Conservation (phyloP, 2,797 vertebrate genomes). For the Pachyuromys duprasi region DNA sequence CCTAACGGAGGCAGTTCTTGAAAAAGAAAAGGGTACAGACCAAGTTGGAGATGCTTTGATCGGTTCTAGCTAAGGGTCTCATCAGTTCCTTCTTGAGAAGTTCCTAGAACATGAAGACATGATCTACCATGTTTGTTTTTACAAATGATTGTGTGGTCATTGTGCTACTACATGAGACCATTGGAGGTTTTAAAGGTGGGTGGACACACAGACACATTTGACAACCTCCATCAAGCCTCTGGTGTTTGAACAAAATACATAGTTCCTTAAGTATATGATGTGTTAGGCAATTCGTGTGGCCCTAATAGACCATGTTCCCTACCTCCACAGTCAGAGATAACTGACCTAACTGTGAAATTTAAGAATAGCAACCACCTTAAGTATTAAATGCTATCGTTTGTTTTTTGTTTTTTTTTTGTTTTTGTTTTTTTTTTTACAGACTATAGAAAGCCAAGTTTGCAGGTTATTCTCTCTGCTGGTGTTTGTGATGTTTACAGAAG, state of each 20-base stretch:
- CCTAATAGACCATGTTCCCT: not conserved
- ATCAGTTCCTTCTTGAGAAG: not conserved
- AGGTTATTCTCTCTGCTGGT: not conserved
- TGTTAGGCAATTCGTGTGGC: not conserved
- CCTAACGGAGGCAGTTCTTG: not conserved
- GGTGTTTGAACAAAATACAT: not conserved
- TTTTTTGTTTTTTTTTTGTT: too few relatives aligned
- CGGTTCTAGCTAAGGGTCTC: slow-evolving; percentile 13
- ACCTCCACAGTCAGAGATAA: slow-evolving; percentile 24
- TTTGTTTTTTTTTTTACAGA: not conserved
- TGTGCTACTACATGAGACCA: slow-evolving; percentile 5
- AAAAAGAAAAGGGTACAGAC: not conserved
- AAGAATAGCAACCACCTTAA: slow-evolving; percentile 19
- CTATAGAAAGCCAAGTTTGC: not conserved
- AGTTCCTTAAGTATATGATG: not conserved
- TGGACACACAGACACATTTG: not conserved
- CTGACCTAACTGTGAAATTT: not conserved
- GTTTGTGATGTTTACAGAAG: not conserved
- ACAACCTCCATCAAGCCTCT: slow-evolving; percentile 35
- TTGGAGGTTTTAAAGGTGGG: not conserved
- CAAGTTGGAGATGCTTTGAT: not conserved
- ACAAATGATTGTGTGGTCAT: not conserved
- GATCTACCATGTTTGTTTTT: not conserved
- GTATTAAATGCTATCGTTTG: not conserved
- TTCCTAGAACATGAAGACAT: not conserved